Evolutionary conservation across 2,113 vertebrate genomes (phyloP).

Genomic region (Natator depressus): DNA sequence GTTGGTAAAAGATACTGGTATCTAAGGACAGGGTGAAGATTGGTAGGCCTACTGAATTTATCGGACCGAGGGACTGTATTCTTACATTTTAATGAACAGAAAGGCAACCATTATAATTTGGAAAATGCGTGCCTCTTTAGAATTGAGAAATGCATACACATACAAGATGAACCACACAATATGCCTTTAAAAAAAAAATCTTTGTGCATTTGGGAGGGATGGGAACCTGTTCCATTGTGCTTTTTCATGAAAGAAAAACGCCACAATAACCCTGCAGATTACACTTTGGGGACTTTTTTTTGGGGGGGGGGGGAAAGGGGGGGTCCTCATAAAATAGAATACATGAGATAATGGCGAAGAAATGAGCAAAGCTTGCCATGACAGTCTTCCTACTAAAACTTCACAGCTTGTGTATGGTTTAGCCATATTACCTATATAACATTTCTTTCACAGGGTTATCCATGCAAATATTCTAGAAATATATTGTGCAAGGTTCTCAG

Average conservation of each 20-base stretch:
- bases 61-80: not conserved
- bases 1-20: not conserved
- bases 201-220: too few relatives aligned
- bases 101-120: not conserved
- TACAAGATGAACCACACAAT: not conserved
- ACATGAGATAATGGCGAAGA: not conserved
- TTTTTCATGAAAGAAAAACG: not conserved
- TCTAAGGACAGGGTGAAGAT: not conserved
- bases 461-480: not conserved
- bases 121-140: not conserved
- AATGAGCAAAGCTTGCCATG: fast-evolving
- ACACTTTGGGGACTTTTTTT: not conserved
- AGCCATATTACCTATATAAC: not conserved
- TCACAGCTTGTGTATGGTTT: not conserved
- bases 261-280: not conserved
- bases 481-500: not conserved
- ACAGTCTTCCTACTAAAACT: not conserved
- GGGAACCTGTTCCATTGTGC: too few relatives aligned
- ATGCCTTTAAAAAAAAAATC: not conserved
- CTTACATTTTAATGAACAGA: not conserved
- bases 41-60: not conserved
- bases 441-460: not conserved
- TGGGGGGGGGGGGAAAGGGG: fast-evolving
- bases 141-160: not conserved
- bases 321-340: not conserved